Conservation (phyloP, 2,888 invertebrate species). For the Drosophila affinis region DNA sequence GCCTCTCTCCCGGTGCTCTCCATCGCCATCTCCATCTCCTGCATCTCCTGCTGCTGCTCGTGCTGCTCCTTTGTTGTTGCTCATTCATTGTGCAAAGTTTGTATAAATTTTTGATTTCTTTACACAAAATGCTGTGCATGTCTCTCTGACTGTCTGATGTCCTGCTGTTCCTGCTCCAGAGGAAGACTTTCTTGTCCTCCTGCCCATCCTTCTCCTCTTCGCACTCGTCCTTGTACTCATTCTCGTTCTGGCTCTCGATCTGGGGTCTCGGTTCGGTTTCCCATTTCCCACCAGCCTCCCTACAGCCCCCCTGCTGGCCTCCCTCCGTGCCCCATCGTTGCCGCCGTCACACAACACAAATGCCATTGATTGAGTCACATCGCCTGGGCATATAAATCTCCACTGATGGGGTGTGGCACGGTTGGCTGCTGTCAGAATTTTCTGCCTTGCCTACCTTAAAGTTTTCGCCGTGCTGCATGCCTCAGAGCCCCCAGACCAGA, state of each 20-base stretch:
- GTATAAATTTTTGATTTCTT: slow-evolving; percentile 80
- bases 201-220: slow-evolving; percentile 4
- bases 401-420: slow-evolving; percentile 76
- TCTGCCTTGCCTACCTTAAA: slow-evolving; percentile 68
- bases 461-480: slow-evolving; percentile 74
- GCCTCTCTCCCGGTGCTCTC: not conserved
- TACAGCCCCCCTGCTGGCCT: no score
- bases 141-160: slow-evolving; percentile 57
- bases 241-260: slow-evolving; percentile 12
- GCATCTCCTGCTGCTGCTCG: not conserved
- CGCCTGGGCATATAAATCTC: slow-evolving; percentile 79
- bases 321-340: slow-evolving; percentile 4
- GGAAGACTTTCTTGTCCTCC: slow-evolving; percentile 21
- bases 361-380: slow-evolving; percentile 80
- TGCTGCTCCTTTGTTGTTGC: slow-evolving; percentile 67
- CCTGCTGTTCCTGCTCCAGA: slow-evolving; percentile 35
- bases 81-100: slow-evolving; percentile 79
- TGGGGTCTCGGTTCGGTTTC: no score
- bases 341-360: slow-evolving; percentile 70
- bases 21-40: not conserved
- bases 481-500: slow-evolving; percentile 5
- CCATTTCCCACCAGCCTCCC: no score
- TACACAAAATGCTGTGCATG: slow-evolving; percentile 81
- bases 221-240: slow-evolving; percentile 7
- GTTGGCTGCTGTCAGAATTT: slow-evolving; percentile 35